Conservation (phyloP, 2,113 vertebrate species). For the Psilopsiagon aymara region DNA sequence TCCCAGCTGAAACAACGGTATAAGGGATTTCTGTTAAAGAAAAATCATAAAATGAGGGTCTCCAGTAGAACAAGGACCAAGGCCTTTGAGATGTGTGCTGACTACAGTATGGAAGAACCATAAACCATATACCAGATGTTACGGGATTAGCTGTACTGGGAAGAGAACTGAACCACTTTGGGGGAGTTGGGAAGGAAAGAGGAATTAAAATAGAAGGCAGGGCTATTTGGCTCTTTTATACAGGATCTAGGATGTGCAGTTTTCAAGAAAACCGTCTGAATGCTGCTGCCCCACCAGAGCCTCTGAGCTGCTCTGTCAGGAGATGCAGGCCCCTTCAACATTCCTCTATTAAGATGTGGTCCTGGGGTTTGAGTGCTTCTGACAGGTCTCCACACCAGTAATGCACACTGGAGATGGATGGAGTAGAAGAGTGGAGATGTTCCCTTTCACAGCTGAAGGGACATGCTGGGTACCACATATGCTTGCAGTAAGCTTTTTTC, state of each 20-base stretch:
- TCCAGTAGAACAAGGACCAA: not conserved
- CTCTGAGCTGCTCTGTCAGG: not conserved
- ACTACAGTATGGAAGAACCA: not conserved
- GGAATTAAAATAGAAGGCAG: not conserved
- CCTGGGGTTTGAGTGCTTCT: not conserved
- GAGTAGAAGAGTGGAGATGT: not conserved
- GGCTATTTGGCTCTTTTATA: not conserved
- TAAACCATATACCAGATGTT: not conserved
- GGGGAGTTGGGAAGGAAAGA: not conserved
- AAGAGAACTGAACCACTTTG: not conserved
- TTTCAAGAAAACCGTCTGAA: not conserved
- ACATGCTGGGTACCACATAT: accelerated
- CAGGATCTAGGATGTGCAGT: not conserved
- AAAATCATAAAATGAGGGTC: not conserved
- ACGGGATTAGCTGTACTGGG: not conserved
- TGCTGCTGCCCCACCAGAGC: not conserved
- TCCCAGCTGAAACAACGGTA: not conserved
- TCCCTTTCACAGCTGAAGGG: not conserved
- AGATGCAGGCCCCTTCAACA: not conserved
- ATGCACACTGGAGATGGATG: not conserved
- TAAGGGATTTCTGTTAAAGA: not conserved
- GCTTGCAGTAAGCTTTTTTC: not conserved
- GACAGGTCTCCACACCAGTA: not conserved
- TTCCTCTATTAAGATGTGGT: not conserved
- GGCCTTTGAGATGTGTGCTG: not conserved